phyloP scores from a whole-genome alignment of 2,113 vertebrate genomes.

The Ivindomyrus marchei region DNA sequence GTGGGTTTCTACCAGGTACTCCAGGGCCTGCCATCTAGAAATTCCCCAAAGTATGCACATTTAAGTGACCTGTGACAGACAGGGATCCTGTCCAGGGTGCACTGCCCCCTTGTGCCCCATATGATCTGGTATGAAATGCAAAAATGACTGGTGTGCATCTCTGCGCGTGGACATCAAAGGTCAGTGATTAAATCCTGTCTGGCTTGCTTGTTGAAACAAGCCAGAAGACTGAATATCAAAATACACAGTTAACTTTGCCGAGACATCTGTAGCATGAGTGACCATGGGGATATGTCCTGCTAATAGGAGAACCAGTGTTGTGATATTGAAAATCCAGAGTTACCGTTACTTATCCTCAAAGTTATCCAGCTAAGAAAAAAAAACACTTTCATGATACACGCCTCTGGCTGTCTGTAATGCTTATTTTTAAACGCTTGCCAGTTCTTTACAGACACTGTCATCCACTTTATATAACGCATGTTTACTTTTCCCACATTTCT shows the following conservation, averaged over 20 bases:
- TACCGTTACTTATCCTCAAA: neutral
- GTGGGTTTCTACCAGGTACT: neutral
- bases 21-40: neutral
- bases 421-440: slow-evolving; percentile 28
- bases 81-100: neutral
- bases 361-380: neutral
- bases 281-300: neutral
- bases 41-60: neutral
- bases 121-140: neutral
- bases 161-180: neutral
- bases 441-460: neutral
- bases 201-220: neutral
- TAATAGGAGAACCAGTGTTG: neutral
- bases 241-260: neutral
- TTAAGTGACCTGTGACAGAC: neutral
- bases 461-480: slow-evolving; percentile 31
- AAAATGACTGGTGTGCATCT: neutral
- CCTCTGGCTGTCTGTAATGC: slow-evolving; percentile 23
- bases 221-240: neutral
- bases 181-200: neutral
- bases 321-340: neutral
- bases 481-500: slow-evolving; percentile 58
- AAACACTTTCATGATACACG: neutral
- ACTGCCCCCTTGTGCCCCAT: neutral
- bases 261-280: neutral